Evolutionary conservation across 2,113 vertebrate genomes (phyloP), one percentile per base, ranked within the genome.

Genomic region (Trogon melanurus): DNA sequence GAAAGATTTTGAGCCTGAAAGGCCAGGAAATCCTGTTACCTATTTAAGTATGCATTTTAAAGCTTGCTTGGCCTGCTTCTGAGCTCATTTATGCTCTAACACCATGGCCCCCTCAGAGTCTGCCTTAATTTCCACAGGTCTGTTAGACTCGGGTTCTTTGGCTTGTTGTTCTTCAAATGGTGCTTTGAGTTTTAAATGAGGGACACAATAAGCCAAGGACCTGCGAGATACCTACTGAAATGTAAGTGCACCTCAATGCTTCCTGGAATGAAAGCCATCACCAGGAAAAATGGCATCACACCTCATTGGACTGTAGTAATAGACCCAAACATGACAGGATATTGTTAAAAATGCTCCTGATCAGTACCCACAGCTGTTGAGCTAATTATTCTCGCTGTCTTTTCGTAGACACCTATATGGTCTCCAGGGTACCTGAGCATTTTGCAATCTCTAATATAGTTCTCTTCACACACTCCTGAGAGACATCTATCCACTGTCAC

Each of bases 381-480:
- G 76, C 32, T 94, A 87, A 95, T 95, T 97, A 93, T 93, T 96
- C 72, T 92, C 15, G 3, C 61, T 89, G 58, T 85, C 91, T 89
- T 94, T 70, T 82, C 83, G 85, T 73, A 87, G 85, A 70, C 73
- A 95, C 61, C 73, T 81, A 50, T 32, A 48, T 32, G 47, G 57
- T 84, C 70, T 92, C 79, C 72, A 61, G 79, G 83, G 76, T 61
- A 87, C 65, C n/a, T 72, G 30, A 69, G 53, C 51, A 54, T 84
- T 90, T 94, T 64, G 47, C 23, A 69, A 5, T 75, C 57, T 75
- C 53, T 95, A 84, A 64, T 71, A 53, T 17, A 89, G 36, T 79
- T 93, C 45, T 88, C 61, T 88, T 88, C 57, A 41, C 13, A 26
- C 3, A 3, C 9, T 82, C 72, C 85, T 92, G 58, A 65, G 70